Conservation (phyloP, 2,113 vertebrate species). For the Hylia prasina region DNA sequence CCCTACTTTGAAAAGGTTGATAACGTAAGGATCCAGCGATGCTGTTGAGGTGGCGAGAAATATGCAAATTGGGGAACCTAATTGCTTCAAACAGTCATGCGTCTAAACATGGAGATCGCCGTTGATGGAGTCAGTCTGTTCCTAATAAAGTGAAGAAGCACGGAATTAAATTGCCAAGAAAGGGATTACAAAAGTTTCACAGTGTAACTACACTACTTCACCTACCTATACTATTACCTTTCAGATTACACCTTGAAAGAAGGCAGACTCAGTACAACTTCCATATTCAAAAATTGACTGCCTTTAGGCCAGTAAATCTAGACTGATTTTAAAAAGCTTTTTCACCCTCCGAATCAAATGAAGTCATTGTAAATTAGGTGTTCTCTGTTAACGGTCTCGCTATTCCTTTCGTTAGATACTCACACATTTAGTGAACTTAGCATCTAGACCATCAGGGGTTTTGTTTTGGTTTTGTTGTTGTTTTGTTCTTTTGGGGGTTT, state of each 20-base stretch:
- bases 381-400: constrained; percentile 64
- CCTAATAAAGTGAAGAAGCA: constrained; percentile 78
- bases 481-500: background rate
- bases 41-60: constrained; percentile 60
- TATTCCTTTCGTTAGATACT: constrained; percentile 60
- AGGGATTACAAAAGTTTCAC: constrained; percentile 73
- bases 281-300: constrained; percentile 69
- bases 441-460: constrained; percentile 3
- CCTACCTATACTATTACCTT: constrained; percentile 68
- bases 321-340: constrained; percentile 69
- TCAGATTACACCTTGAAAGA: constrained; percentile 72
- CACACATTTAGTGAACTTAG: constrained; percentile 7
- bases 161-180: constrained; percentile 73
- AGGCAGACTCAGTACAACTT: constrained; percentile 59
- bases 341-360: constrained; percentile 69
- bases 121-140: constrained; percentile 72
- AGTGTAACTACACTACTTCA: constrained; percentile 75
- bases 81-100: constrained; percentile 75
- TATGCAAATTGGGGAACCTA: constrained; percentile 73
- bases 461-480: no score
- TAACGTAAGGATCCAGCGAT: constrained; percentile 36
- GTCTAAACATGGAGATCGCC: constrained; percentile 59
- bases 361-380: constrained; percentile 73
- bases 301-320: constrained; percentile 68
- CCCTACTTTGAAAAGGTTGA: constrained; percentile 46